A percentile compares a stretch with the other conserved stretches of the same genome.
phyloP scores from a whole-genome alignment of 2,888 invertebrate genomes.

The Caenorhabditis imperialis region DNA sequence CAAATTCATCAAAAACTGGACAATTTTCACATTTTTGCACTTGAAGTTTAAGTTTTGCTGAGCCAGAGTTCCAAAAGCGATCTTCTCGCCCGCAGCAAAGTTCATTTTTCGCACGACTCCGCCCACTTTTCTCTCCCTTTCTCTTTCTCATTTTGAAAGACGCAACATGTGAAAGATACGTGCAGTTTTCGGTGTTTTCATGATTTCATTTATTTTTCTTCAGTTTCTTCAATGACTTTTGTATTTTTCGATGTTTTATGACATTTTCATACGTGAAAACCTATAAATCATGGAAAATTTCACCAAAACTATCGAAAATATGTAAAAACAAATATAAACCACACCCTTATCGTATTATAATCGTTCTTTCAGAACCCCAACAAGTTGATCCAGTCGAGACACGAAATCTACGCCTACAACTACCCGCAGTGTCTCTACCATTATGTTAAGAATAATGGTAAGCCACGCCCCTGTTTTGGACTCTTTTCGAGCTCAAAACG shows the following conservation, averaged over 20 bases:
- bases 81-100: conserved; percentile 39
- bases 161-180: conserved; percentile 35
- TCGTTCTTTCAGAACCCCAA: conserved; percentile 54
- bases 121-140: conserved; percentile 15
- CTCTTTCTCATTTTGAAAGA: conserved; percentile 9
- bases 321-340: too few relatives aligned
- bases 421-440: conserved; percentile 74
- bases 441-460: conserved; percentile 72
- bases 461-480: too few relatives aligned
- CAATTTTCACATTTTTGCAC: not conserved
- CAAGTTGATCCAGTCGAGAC: conserved; percentile 87
- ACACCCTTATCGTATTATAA: too few relatives aligned
- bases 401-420: conserved; percentile 80
- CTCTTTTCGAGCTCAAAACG: not conserved
- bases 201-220: too few relatives aligned
- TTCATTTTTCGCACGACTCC: conserved; percentile 32
- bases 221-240: too few relatives aligned
- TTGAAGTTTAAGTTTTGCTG: not conserved
- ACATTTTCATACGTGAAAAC: too few relatives aligned
- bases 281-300: too few relatives aligned
- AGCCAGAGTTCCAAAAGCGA: conserved; percentile 34
- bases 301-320: too few relatives aligned
- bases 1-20: too few relatives aligned
- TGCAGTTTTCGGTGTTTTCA: conserved; percentile 22
- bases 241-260: too few relatives aligned